A percentile compares a stretch with the other conserved stretches of the same genome.
Conservation (phyloP, 2,797 vertebrate genomes). For the Pangasius djambal region DNA sequence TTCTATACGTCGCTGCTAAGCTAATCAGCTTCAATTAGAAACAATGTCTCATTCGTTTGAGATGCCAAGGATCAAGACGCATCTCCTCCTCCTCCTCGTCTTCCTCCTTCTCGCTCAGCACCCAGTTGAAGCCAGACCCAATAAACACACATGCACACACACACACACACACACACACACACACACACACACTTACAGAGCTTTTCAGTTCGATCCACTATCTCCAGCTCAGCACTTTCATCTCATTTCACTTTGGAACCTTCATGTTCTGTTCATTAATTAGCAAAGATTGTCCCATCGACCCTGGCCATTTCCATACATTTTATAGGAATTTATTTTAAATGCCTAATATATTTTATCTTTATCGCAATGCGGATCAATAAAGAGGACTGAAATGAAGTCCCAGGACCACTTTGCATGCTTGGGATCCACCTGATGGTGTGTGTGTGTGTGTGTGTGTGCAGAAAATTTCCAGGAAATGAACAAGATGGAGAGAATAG, state of each 20-base stretch:
- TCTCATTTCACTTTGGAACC: neutral
- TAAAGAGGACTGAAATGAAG: no score
- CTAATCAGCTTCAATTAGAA: constrained; percentile 3
- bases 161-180: neutral
- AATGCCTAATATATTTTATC: no score
- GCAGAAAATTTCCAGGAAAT: neutral
- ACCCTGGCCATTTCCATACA: neutral
- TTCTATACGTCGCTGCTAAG: neutral
- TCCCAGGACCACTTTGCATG: no score
- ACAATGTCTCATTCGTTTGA: neutral
- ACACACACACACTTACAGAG: neutral
- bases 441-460: neutral
- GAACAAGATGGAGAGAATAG: neutral
- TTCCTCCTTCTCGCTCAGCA: neutral
- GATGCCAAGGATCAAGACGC: neutral
- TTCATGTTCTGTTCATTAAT: neutral
- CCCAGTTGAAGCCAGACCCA: neutral
- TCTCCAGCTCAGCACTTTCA: neutral
- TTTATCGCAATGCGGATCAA: no score
- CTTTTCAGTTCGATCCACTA: neutral
- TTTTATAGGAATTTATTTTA: no score
- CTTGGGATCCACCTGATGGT: neutral
- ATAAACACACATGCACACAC: neutral
- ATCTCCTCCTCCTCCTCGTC: neutral
- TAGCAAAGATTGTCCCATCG: no score